Base-by-base conservation (phyloP, 1,140 invertebrate genomes). In the Acromyrmex charruanus region DNA sequence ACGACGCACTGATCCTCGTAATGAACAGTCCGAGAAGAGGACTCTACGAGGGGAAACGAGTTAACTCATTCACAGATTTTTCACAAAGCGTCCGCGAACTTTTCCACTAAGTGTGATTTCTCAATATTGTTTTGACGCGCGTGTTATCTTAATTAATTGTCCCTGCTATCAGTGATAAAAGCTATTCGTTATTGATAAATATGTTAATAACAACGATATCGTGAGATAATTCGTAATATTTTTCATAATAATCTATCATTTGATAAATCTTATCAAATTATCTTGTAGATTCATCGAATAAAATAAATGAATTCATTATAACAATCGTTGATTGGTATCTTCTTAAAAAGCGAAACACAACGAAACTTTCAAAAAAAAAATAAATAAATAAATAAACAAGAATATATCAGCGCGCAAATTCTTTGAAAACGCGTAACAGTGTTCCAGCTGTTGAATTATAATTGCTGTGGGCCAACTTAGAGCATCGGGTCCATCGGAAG, bases 31-130 rank as follows among this genome's bases (percentile, higher is more conserved):
- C 55, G 31, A 66, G 77, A 35, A 81, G 31, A 85, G 9, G 68
- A 35, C 28, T 31, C 25, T 35, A 63, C 49, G 79, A 63, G 68
- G 86, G 59, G 80, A 84, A 75, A 58, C 69, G 49, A 89, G 81
- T 88, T 88, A 65, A 28, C 72, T 72, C 80, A 44, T 55, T 80
- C 55, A 16, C 65, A 87, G 88, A 89, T 89, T 89, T 25, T 89
- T 51, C 77, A 53, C 80, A 61, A 55, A 49, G 21, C 49, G 9
- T 53, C 44, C 31, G 74, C 16, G 44, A n/a, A 55, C 58, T 14
- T 75, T 85, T 86, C 86, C 61, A 77, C 86, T 87, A 88, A 80
- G 18, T 14, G 28, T 49, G 12, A 55, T 39, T 53, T 66, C 66
- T 89, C 51, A 28, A 7, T 49, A 25, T 69, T 55, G 58, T 53